Evolutionary conservation across 1,140 invertebrate species (phyloP), one percentile per base, ranked within the genome.

Genomic region (Sinonovacula constricta): DNA sequence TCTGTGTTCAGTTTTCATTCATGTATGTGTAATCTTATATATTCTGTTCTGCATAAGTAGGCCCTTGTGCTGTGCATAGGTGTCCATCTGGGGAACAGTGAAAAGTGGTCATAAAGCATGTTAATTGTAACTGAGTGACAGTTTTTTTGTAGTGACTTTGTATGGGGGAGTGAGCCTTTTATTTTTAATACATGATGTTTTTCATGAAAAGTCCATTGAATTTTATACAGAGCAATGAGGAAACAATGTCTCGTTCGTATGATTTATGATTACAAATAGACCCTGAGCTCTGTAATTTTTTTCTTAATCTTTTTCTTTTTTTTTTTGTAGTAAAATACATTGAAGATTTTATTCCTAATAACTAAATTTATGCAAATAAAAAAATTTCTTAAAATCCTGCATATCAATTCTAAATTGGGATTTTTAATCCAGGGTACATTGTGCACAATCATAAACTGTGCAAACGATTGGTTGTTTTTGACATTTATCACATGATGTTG

Each of bases 201-300:
- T 10, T 33, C 36, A n/a, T 12, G 18, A n/a, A 1, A 63, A 63
- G 15, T 63, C 15, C 14, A 33, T 26, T 31, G 5, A 18, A 65
- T 2, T 2, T 4, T 31, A 14, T 65, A 1, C 1, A 18, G n/a
- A 66, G 63, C 63, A 2, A 45, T 66, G 63, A 66, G 2, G 63
- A 66, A 39, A 30, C 24, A 45, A 33, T 66, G 63, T 66, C 63
- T 66, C 63, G 63, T 66, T 66, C 63, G 63, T 66, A 66, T 66
- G 63, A 66, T 34, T 14, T 66, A 24, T 45, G 39, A 45, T 45
- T 45, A 45, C 39, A 39, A n/a, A 15, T 15, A 66, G 63, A 66
- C 63, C 15, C 63, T 66, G 63, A 66, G 63, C 63, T 66, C 63
- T 18, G 18, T 10, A 45, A 45, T 45, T 18, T 45, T 45, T 45